Conservation (phyloP, 2,888 invertebrate species). For the Mesochorus sp. region DNA sequence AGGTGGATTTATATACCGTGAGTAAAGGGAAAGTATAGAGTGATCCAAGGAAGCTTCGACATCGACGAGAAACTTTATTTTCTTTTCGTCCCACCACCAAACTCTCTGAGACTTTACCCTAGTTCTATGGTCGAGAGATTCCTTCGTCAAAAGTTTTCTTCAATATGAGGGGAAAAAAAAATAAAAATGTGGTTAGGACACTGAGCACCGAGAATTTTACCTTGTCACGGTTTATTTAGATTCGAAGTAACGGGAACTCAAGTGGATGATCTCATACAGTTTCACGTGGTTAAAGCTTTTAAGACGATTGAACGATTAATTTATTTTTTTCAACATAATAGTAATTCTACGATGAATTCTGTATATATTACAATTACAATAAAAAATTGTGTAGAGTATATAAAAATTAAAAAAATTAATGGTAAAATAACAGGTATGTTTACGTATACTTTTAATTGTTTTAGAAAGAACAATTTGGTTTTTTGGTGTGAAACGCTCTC, state of each 20-base stretch:
- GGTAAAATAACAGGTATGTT: no score
- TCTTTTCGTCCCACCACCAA: constrained; percentile 19
- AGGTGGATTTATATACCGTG: constrained; percentile 23
- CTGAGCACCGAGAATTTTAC: constrained; percentile 11
- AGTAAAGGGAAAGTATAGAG: constrained; percentile 7
- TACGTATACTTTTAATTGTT: no score
- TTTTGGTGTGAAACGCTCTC: no score
- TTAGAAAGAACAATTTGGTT: no score
- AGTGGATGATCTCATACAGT: constrained; percentile 28
- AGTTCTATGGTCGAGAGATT: constrained; percentile 20
- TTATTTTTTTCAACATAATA: constrained; percentile 11
- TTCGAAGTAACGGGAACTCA: constrained; percentile 28
- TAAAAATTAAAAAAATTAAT: no score
- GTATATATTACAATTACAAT: no score
- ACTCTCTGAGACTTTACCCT: constrained; percentile 29
- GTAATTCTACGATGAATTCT: background rate
- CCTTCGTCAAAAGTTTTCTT: constrained; percentile 24
- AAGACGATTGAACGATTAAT: constrained; percentile 28
- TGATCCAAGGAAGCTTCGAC: constrained; percentile 25
- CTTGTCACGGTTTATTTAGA: constrained; percentile 27
- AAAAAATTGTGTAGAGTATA: no score
- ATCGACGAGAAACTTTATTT: constrained; percentile 10
- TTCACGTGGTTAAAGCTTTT: constrained; percentile 3
- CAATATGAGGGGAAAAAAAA: background rate
- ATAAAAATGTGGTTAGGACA: background rate